Evolutionary conservation across 2,113 vertebrate species (phyloP).

Genomic region (Fregata magnificens): DNA sequence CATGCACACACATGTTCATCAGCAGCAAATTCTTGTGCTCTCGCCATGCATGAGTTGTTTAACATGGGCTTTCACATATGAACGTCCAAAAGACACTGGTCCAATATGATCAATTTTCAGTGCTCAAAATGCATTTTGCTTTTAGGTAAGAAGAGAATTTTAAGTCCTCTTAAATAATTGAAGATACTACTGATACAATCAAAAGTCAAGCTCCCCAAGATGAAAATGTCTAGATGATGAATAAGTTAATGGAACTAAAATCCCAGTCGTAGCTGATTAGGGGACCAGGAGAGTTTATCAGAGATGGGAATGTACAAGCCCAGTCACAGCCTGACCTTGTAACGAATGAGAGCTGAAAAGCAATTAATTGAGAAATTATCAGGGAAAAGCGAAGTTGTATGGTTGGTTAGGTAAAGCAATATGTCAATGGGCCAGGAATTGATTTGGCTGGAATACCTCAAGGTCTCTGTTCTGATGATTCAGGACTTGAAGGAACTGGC

Average conservation of each 20-base stretch:
- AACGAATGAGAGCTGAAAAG: conserved; percentile 86
- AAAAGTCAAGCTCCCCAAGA: conserved; percentile 67
- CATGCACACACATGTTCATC: conserved; percentile 2
- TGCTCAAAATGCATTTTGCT: conserved; percentile 12
- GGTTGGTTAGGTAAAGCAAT: conserved; percentile 86
- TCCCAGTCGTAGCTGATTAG: conserved; percentile 64
- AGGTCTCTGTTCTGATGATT: conserved; percentile 82
- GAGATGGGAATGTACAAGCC: conserved; percentile 60
- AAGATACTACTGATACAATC: conserved; percentile 67
- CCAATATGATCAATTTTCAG: not conserved
- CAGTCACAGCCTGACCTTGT: conserved; percentile 83
- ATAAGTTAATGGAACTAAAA: conserved; percentile 78
- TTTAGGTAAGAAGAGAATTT: conserved; percentile 41
- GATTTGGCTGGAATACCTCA: conserved; percentile 83
- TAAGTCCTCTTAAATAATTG: conserved; percentile 68
- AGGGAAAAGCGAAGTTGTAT: conserved; percentile 79
- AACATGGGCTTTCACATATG: not conserved
- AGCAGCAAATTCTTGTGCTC: not conserved
- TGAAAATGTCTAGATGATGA: conserved; percentile 70
- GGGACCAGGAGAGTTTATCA: conserved; percentile 61
- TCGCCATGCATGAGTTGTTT: not conserved
- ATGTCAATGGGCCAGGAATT: conserved; percentile 85
- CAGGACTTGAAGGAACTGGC: conserved; percentile 68
- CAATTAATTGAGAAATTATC: conserved; percentile 89
- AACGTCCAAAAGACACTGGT: not conserved